phyloP scores from a whole-genome alignment of 2,888 invertebrate species.

The Thecophora atra region DNA sequence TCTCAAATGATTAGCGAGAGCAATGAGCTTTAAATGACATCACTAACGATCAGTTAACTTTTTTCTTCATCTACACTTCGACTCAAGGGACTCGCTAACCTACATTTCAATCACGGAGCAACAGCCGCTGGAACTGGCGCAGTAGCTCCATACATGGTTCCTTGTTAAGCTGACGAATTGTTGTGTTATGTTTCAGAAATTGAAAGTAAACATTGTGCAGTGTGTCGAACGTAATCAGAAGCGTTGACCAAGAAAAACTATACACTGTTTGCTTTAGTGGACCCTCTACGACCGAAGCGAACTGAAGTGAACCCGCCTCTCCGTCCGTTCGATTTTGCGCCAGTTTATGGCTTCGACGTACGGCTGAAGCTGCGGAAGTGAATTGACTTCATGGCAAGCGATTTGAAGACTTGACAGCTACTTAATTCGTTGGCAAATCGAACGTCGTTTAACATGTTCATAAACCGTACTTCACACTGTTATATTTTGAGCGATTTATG shows the following conservation, averaged over 20 bases:
- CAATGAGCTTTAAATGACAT: not conserved
- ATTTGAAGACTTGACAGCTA: slow-evolving; percentile 6
- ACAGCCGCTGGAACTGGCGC: not conserved
- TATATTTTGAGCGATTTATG: not conserved
- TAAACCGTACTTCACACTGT: not conserved
- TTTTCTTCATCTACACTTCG: not conserved
- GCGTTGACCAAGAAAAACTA: not conserved
- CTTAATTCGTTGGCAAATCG: slow-evolving; percentile 4
- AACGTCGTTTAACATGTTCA: slow-evolving; percentile 4
- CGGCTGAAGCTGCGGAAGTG: slow-evolving; percentile 17
- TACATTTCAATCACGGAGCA: not conserved
- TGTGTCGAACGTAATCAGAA: not conserved
- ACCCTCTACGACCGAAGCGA: not conserved
- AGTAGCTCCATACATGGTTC: not conserved
- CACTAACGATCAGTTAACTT: not conserved
- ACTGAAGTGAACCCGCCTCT: not conserved
- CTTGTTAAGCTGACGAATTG: not conserved
- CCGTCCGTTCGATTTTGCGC: not conserved
- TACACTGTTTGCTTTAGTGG: not conserved
- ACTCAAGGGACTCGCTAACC: not conserved
- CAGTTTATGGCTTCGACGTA: not conserved
- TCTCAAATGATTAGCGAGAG: not conserved
- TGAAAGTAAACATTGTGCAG: slow-evolving; percentile 17
- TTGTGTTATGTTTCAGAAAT: slow-evolving; percentile 11
- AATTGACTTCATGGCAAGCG: slow-evolving; percentile 5